Conservation (phyloP, 2,797 vertebrate genomes). For the Leuciscus waleckii region DNA sequence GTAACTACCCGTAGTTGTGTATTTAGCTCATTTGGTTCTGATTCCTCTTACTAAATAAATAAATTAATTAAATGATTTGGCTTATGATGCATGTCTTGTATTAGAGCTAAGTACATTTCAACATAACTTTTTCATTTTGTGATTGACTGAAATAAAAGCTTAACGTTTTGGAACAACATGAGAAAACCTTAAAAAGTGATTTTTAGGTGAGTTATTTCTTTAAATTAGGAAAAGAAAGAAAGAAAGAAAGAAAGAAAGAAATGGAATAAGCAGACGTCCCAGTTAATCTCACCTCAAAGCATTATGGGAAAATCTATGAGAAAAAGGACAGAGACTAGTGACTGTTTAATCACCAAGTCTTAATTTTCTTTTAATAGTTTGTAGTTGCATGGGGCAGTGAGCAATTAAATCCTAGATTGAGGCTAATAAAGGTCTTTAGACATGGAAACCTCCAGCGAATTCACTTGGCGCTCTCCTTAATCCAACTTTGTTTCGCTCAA, state of each 20-base stretch:
- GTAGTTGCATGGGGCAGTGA: slow-evolving; percentile 25
- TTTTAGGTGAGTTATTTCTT: not conserved
- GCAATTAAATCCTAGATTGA: slow-evolving; percentile 44
- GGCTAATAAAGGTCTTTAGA: slow-evolving; percentile 47
- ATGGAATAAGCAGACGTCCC: not conserved
- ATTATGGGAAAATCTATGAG: not conserved
- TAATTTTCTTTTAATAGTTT: slow-evolving; percentile 24
- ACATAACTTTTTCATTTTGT: not conserved
- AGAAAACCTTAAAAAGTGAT: not conserved
- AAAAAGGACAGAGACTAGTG: not conserved
- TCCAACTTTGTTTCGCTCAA: slow-evolving; percentile 25
- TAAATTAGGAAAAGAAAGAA: not conserved
- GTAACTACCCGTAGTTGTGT: not conserved
- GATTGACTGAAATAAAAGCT: not conserved
- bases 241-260: not conserved
- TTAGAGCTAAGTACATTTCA: not conserved
- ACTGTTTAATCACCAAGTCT: slow-evolving; percentile 8
- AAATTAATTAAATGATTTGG: not conserved
- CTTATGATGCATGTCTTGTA: not conserved
- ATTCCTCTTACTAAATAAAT: not conserved
- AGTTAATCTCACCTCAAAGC: slow-evolving; percentile 9
- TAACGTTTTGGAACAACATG: not conserved
- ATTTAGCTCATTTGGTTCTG: not conserved
- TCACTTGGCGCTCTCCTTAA: slow-evolving; percentile 8
- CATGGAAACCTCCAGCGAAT: slow-evolving; percentile 34